These are phyloP conservation scores for Cryptotis parvus DNA, from an alignment of 2,113 vertebrate species.

Conservation along the genomic window DNA sequence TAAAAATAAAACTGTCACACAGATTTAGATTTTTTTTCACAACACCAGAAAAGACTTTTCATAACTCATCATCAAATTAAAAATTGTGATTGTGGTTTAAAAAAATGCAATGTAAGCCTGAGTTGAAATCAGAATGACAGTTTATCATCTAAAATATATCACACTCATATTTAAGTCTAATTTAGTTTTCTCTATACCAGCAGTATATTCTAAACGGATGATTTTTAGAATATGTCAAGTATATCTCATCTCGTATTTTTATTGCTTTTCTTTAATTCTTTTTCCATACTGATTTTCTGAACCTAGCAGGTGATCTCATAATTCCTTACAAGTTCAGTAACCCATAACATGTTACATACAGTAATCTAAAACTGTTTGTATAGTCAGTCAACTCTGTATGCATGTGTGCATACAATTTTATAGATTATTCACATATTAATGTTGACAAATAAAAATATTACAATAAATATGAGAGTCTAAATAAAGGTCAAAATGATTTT, in stretches of 20 bases:
- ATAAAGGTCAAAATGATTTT: background rate
- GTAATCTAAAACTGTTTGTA: slow-evolving; percentile 14
- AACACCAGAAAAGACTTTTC: background rate
- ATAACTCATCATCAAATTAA: slow-evolving; percentile 34
- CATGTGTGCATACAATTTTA: background rate
- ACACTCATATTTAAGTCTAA: slow-evolving; percentile 59
- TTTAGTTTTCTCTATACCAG: slow-evolving; percentile 59
- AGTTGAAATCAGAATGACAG: slow-evolving; percentile 21
- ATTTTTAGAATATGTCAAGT: slow-evolving; percentile 59
- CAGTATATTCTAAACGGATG: slow-evolving; percentile 54
- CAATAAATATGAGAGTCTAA: background rate
- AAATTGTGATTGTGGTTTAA: slow-evolving; percentile 43
- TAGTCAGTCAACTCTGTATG: background rate
- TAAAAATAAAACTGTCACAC: background rate
- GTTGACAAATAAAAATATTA: background rate
- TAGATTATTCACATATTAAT: background rate
- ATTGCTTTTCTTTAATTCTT: background rate
- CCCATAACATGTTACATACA: slow-evolving; percentile 56
- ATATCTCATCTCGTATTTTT: slow-evolving; percentile 64
- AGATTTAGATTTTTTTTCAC: slow-evolving; percentile 14
- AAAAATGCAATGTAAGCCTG: slow-evolving; percentile 65
- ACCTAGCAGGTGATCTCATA: slow-evolving; percentile 29
- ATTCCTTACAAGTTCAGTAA: background rate
- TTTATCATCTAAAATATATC: slow-evolving; percentile 65
- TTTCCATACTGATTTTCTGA: slow-evolving; percentile 31